Percentiles rank a stretch among this genome's conserved stretches.
These are phyloP conservation scores for Baronia brevicornis DNA, from an alignment of 2,888 invertebrate species.

Conservation along the genomic window DNA sequence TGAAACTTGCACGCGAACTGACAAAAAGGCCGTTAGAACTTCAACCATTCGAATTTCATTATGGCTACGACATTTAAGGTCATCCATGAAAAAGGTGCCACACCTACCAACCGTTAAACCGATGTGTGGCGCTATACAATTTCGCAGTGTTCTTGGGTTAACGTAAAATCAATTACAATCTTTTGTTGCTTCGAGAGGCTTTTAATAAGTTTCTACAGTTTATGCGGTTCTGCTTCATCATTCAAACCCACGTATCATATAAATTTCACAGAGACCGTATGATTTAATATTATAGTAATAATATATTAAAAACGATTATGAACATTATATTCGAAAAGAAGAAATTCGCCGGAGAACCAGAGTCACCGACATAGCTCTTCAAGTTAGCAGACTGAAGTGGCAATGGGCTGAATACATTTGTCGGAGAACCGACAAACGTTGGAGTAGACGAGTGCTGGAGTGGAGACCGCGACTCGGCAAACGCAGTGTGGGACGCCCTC, in stretches of 20 bases:
- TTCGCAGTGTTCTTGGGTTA: constrained; percentile 34
- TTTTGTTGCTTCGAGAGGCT: constrained; percentile 48
- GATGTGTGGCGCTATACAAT: constrained; percentile 38
- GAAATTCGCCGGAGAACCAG: too few relatives aligned
- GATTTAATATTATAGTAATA: constrained; percentile 33
- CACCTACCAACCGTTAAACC: constrained; percentile 48
- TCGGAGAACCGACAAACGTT: too few relatives aligned
- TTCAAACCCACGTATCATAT: constrained; percentile 53
- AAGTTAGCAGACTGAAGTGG: too few relatives aligned
- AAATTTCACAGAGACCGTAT: constrained; percentile 35
- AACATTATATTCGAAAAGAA: too few relatives aligned
- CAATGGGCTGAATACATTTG: too few relatives aligned
- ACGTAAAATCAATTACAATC: constrained; percentile 45
- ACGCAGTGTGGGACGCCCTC: too few relatives aligned
- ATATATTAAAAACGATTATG: too few relatives aligned
- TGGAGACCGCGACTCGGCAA: too few relatives aligned
- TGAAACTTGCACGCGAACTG: constrained; percentile 56
- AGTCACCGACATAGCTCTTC: too few relatives aligned
- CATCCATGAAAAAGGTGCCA: constrained; percentile 46
- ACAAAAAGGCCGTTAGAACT: constrained; percentile 59
- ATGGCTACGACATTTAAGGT: constrained; percentile 40
- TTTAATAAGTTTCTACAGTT: constrained; percentile 50
- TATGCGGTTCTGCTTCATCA: constrained; percentile 53
- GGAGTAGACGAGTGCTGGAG: too few relatives aligned
- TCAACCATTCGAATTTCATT: constrained; percentile 60